Conservation (phyloP, 2,888 invertebrate genomes). For the Crossocerus cetratus region DNA sequence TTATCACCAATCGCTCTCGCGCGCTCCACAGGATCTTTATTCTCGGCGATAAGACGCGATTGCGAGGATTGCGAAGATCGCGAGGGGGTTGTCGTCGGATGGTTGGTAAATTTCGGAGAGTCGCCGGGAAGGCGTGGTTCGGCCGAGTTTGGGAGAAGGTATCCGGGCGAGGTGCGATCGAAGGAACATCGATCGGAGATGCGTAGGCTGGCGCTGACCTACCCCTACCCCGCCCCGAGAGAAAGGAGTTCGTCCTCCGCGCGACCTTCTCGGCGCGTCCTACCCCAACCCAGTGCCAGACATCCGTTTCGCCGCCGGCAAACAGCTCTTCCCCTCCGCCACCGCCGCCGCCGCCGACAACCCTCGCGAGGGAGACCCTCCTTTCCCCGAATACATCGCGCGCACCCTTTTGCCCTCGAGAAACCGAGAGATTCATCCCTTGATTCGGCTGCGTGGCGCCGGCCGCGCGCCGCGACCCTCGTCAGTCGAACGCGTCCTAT, state of each 20-base stretch:
- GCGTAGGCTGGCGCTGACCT: conserved; percentile 74
- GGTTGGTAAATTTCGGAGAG: not conserved
- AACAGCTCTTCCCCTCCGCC: conserved; percentile 52
- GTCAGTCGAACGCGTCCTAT: conserved; percentile 55
- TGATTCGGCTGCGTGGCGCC: conserved; percentile 1
- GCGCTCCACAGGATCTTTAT: too few relatives aligned
- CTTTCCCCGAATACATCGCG: conserved; percentile 1
- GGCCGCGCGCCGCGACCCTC: conserved; percentile 50
- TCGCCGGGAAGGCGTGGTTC: not conserved
- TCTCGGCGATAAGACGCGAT: too few relatives aligned
- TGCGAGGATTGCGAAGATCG: too few relatives aligned
- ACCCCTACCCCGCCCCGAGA: conserved; percentile 62
- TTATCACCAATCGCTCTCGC: too few relatives aligned
- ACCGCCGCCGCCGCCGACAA: too few relatives aligned
- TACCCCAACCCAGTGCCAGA: conserved; percentile 68
- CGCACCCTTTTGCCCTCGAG: conserved; percentile 13
- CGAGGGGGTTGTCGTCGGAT: too few relatives aligned
- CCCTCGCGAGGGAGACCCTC: conserved; percentile 25
- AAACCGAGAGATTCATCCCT: not conserved
- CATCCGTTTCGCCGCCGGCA: conserved; percentile 59
- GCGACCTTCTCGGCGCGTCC: conserved; percentile 71
- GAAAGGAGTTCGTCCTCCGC: conserved; percentile 59
- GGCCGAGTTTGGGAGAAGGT: conserved; percentile 25
- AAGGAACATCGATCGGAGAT: conserved; percentile 61
- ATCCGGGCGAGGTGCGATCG: conserved; percentile 34